phyloP scores from a whole-genome alignment of 35 echinoderm and acorn worm genomes.

The Heliocidaris tuberculata region DNA sequence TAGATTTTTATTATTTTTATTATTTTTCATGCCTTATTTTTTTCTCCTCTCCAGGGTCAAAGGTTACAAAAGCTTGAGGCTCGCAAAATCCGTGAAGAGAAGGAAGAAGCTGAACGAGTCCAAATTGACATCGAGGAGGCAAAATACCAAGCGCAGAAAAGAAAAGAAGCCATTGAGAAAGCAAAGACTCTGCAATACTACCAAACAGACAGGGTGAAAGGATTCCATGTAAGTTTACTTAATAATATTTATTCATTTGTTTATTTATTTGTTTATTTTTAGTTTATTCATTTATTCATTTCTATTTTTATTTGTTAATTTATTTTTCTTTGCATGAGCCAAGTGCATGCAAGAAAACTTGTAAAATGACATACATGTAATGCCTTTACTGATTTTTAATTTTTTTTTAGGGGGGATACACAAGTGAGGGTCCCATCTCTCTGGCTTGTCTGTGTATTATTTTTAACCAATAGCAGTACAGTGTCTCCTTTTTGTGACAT shows the following conservation, averaged over 20 bases:
- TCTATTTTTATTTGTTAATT: too few relatives aligned
- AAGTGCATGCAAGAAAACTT: neutral
- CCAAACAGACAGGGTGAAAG: conserved; percentile 97
- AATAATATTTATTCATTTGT: neutral
- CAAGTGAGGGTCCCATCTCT: too few relatives aligned
- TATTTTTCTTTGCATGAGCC: neutral
- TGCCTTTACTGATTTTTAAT: too few relatives aligned
- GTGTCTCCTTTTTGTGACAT: too few relatives aligned
- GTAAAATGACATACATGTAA: too few relatives aligned
- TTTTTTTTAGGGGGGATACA: too few relatives aligned
- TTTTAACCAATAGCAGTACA: too few relatives aligned
- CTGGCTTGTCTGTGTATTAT: too few relatives aligned
- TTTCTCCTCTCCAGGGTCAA: conserved; percentile 70
- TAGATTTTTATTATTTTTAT: too few relatives aligned
- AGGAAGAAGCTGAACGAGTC: conserved; percentile 86
- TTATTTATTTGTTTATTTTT: too few relatives aligned
- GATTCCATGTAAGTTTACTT: conserved; percentile 88
- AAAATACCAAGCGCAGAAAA: conserved; percentile 82
- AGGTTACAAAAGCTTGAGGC: conserved; percentile 90
- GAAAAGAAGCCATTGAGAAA: conserved; percentile 96
- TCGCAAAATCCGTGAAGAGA: conserved; percentile 79
- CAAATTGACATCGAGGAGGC: conserved; percentile 96
- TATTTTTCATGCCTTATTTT: too few relatives aligned
- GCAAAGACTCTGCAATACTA: conserved; percentile 96
- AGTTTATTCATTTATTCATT: conserved; percentile 23